Conservation (phyloP, 2,113 vertebrate genomes). For the Crypturellus undulatus region DNA sequence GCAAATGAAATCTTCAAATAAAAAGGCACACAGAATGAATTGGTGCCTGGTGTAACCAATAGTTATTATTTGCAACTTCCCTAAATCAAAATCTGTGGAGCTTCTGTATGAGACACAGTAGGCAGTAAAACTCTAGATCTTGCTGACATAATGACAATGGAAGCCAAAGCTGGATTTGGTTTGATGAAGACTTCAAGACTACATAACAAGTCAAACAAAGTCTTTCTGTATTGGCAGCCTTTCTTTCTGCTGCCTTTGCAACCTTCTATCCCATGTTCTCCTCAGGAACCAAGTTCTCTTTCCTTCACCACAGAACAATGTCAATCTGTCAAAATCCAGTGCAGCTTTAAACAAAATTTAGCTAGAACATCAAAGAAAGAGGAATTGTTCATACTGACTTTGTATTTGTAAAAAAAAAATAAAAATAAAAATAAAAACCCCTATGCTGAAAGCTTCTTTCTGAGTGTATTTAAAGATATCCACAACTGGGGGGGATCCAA, state of each 20-base stretch:
- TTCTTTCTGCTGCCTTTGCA: neutral
- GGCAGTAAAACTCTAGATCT: neutral
- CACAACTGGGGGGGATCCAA: neutral
- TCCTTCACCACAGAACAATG: neutral
- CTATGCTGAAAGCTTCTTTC: conserved; percentile 1
- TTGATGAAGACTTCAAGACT: neutral
- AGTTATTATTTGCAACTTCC: neutral
- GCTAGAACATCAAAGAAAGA: neutral
- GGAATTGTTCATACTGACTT: neutral
- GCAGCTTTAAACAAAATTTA: neutral
- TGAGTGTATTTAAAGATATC: neutral
- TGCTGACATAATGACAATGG: neutral
- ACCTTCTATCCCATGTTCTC: neutral
- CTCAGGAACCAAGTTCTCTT: neutral
- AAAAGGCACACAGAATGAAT: neutral
- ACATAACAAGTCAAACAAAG: neutral
- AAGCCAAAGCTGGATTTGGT: neutral
- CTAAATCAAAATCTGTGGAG: neutral
- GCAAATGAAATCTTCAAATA: neutral
- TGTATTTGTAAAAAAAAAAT: neutral
- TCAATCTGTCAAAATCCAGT: neutral
- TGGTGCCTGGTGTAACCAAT: neutral
- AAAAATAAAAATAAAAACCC: neutral
- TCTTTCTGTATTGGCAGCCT: neutral
- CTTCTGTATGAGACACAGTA: neutral